Percentiles rank a stretch among this genome's conserved stretches.
Evolutionary conservation across 1,140 invertebrate species (phyloP).

Genomic region (Neuroterus valhalla): DNA sequence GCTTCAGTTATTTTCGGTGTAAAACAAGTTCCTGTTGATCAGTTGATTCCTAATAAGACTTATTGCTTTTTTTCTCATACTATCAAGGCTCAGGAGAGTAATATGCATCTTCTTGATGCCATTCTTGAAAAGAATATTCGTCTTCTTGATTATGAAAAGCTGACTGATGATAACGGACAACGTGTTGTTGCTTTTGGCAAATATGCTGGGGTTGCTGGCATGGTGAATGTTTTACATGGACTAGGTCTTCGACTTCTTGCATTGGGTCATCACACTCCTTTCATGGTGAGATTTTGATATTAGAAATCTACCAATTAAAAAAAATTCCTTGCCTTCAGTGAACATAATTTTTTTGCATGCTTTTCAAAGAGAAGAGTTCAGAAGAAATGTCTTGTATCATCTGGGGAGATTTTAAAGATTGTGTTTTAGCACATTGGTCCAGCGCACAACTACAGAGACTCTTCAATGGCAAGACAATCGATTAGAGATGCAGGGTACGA

Average conservation of each 20-base stretch:
- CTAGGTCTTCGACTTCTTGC: constrained; percentile 94
- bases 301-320: neutral
- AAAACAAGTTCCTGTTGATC: constrained; percentile 97
- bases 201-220: constrained; percentile 98
- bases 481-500: constrained; percentile 98
- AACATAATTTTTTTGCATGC: no score
- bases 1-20: constrained; percentile 97
- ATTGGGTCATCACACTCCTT: constrained; percentile 98
- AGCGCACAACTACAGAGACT: constrained; percentile 98
- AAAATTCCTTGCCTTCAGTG: no score
- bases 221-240: constrained; percentile 99
- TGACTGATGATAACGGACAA: constrained; percentile 91
- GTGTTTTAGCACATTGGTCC: constrained; percentile 93
- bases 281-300: constrained; percentile 85
- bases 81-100: constrained; percentile 98
- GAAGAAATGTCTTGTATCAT: neutral
- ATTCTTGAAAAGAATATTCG: constrained; percentile 97
- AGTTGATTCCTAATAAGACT: constrained; percentile 95
- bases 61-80: constrained; percentile 99
- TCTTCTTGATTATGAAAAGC: constrained; percentile 97
- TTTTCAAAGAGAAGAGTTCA: neutral
- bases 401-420: constrained; percentile 17
- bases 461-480: constrained; percentile 97
- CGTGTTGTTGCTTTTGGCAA: constrained; percentile 98
- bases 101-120: constrained; percentile 98